Conservation (phyloP, 2,888 invertebrate genomes). For the Syrista parreyssii region DNA sequence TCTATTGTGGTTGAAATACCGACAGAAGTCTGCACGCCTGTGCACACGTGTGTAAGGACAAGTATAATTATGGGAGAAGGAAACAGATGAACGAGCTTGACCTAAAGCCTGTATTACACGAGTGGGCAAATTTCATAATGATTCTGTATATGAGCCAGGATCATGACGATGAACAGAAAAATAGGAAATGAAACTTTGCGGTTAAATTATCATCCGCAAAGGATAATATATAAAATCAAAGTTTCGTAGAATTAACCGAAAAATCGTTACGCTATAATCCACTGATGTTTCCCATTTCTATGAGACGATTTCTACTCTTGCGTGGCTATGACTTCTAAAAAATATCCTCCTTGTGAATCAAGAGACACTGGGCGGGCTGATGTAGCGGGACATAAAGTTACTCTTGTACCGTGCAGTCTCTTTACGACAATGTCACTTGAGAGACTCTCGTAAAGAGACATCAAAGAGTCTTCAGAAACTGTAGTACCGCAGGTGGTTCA, state of each 20-base stretch:
- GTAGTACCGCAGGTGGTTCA: not conserved
- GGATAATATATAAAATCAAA: too few relatives aligned
- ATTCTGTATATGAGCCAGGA: not conserved
- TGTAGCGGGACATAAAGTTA: not conserved
- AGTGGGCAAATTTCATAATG: not conserved
- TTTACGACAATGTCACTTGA: not conserved
- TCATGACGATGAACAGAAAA: not conserved
- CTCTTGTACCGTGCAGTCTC: not conserved
- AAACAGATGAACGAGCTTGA: not conserved
- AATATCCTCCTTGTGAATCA: not conserved
- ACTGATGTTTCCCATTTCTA: too few relatives aligned
- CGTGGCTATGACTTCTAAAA: not conserved
- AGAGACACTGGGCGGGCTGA: not conserved
- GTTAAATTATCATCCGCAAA: not conserved
- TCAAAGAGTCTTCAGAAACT: not conserved
- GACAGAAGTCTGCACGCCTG: conserved; percentile 23
- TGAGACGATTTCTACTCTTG: not conserved
- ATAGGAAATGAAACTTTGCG: not conserved
- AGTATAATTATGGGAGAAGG: not conserved
- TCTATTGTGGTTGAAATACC: not conserved
- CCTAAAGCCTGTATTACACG: not conserved
- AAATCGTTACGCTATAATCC: too few relatives aligned
- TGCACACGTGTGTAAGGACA: conserved; percentile 36
- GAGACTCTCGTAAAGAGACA: not conserved
- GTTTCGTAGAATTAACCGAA: too few relatives aligned